Evolutionary conservation across 2,888 invertebrate genomes (phyloP).

Genomic region (Thelaira solivaga): DNA sequence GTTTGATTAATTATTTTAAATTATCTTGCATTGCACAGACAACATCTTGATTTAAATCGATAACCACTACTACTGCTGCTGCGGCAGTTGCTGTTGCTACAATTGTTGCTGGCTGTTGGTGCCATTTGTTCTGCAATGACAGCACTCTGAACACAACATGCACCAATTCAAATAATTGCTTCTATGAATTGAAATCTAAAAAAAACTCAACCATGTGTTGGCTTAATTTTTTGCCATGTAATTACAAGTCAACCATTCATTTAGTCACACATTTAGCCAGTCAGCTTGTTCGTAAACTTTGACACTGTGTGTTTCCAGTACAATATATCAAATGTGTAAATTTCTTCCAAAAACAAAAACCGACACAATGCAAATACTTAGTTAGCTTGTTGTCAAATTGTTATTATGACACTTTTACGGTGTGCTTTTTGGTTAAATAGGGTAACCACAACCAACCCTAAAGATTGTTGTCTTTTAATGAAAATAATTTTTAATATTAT

Average conservation of each 20-base stretch:
- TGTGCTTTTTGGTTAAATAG: background rate
- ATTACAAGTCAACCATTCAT: slow-evolving; percentile 4
- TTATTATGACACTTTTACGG: slow-evolving; percentile 36
- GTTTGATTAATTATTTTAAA: slow-evolving; percentile 56
- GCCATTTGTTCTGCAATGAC: background rate
- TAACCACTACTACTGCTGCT: slow-evolving; percentile 10
- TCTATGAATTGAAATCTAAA: background rate
- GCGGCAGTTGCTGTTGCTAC: no score
- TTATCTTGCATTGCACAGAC: slow-evolving; percentile 29
- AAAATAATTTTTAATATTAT: no score
- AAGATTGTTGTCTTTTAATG: no score
- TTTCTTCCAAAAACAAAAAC: background rate
- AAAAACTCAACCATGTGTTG: background rate
- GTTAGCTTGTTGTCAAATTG: slow-evolving; percentile 33
- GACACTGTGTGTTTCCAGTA: slow-evolving; percentile 31
- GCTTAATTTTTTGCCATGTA: background rate
- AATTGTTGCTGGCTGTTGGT: no score
- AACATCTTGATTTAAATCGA: slow-evolving; percentile 50
- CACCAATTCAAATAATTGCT: slow-evolving; percentile 13
- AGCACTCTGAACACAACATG: background rate
- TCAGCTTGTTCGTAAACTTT: slow-evolving; percentile 35
- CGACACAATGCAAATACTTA: slow-evolving; percentile 15
- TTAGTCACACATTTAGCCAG: slow-evolving; percentile 29
- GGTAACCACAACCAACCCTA: background rate
- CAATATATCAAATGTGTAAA: slow-evolving; percentile 19